A percentile compares a stretch with the other conserved stretches of the same genome.
phyloP scores from a whole-genome alignment of 1,140 invertebrate species.

The Agrypnia vestita region DNA sequence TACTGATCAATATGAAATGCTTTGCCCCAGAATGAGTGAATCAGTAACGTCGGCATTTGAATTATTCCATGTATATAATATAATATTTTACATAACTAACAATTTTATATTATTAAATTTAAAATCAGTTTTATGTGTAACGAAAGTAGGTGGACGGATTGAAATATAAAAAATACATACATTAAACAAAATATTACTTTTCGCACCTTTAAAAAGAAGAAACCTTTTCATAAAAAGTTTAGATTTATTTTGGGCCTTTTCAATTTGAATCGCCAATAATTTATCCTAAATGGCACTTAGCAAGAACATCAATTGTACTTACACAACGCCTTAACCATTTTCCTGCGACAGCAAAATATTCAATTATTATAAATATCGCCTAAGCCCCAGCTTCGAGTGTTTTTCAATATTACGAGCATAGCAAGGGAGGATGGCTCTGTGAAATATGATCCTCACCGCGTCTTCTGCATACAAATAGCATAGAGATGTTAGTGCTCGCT shows the following conservation, averaged over 20 bases:
- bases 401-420: conserved; percentile 55
- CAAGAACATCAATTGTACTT: conserved; percentile 56
- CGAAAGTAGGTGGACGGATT: too few relatives aligned
- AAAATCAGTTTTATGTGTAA: too few relatives aligned
- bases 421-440: conserved; percentile 41
- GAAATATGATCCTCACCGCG: conserved; percentile 56
- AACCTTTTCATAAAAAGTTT: background rate
- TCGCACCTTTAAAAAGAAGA: too few relatives aligned
- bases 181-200: too few relatives aligned
- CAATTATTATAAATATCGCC: conserved; percentile 61
- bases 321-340: conserved; percentile 53
- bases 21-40: too few relatives aligned
- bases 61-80: too few relatives aligned
- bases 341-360: conserved; percentile 58
- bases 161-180: too few relatives aligned
- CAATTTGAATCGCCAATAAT: conserved; percentile 51
- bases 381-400: conserved; percentile 54
- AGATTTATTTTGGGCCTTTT: conserved; percentile 33
- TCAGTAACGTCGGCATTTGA: too few relatives aligned
- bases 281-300: conserved; percentile 54
- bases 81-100: too few relatives aligned
- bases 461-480: conserved; percentile 58
- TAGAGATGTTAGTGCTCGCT: conserved; percentile 12
- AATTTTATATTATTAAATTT: too few relatives aligned
- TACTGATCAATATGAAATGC: too few relatives aligned